Percentiles rank a stretch among this genome's conserved stretches.
Evolutionary conservation across 2,113 vertebrate genomes (phyloP).

Genomic region (Mugil cephalus): DNA sequence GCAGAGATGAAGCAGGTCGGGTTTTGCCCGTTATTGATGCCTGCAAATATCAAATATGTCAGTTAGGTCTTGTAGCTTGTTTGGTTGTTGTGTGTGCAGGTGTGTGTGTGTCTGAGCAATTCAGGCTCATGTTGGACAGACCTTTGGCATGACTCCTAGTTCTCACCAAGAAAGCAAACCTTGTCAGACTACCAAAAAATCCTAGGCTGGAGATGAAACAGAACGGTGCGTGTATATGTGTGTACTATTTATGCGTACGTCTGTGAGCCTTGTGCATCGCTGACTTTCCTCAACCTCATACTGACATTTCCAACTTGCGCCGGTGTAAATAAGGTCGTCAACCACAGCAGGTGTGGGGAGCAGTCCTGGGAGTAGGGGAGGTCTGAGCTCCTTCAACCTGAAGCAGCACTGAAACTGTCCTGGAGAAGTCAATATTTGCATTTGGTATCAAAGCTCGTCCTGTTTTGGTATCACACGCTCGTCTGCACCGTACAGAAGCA

Average conservation of each 20-base stretch:
- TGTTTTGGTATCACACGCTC: conserved; percentile 69
- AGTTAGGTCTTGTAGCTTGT: conserved; percentile 41
- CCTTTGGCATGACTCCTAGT: conserved; percentile 53
- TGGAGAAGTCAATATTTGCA: conserved; percentile 79
- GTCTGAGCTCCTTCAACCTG: conserved; percentile 51
- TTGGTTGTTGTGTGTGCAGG: conserved; percentile 24
- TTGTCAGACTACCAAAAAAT: conserved; percentile 50
- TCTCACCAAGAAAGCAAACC: conserved; percentile 61
- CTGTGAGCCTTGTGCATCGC: conserved; percentile 29
- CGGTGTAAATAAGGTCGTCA: conserved; percentile 61
- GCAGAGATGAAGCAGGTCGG: conserved; percentile 49
- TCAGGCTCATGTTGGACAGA: conserved; percentile 49
- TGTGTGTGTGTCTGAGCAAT: conserved; percentile 29
- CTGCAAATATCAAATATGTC: conserved; percentile 58
- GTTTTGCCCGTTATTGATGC: conserved; percentile 56
- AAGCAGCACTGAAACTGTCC: conserved; percentile 37
- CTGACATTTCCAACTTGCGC: conserved; percentile 56
- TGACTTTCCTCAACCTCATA: conserved; percentile 17
- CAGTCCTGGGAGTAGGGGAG: conserved; percentile 39
- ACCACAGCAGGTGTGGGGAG: conserved; percentile 77
- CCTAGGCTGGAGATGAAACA: conserved; percentile 68
- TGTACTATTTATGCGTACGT: conserved; percentile 11
- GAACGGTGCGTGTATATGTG: conserved; percentile 38
- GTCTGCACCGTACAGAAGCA: conserved; percentile 45
- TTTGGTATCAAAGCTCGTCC: conserved; percentile 69